Conservation (phyloP, 2,888 invertebrate species). For the Synergus umbraculus region DNA sequence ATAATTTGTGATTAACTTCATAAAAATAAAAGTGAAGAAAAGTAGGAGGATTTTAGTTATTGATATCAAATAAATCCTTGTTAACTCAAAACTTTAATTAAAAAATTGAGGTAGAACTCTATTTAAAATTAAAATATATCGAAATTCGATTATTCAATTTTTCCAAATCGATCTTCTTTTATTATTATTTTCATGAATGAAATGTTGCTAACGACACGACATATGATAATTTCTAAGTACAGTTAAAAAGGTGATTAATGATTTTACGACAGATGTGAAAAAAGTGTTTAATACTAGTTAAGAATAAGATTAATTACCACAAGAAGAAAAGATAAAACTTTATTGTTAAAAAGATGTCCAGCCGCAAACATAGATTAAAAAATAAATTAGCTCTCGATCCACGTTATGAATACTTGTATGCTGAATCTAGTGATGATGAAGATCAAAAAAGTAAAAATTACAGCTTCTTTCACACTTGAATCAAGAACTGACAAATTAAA, state of each 20-base stretch:
- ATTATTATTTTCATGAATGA: not conserved
- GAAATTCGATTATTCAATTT: not conserved
- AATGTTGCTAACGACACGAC: not conserved
- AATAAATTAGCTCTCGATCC: not conserved
- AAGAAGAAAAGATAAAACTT: not conserved
- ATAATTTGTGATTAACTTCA: no score
- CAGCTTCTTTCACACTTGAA: not conserved
- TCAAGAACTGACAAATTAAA: no score
- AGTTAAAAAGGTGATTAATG: not conserved
- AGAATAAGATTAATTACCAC: not conserved
- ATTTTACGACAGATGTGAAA: not conserved
- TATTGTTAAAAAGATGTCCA: conserved; percentile 1
- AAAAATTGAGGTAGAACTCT: no score
- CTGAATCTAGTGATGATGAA: conserved; percentile 21
- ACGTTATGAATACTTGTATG: conserved; percentile 32
- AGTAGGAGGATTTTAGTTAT: no score
- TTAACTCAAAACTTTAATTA: no score
- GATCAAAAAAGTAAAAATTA: conserved; percentile 11
- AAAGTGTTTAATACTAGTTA: not conserved
- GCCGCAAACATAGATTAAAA: not conserved
- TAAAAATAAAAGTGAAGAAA: no score
- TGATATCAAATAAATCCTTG: no score
- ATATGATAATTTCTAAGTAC: not conserved
- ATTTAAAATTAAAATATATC: not conserved
- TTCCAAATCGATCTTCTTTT: not conserved